phyloP scores from a whole-genome alignment of 2,113 vertebrate species.

The Grus americana region DNA sequence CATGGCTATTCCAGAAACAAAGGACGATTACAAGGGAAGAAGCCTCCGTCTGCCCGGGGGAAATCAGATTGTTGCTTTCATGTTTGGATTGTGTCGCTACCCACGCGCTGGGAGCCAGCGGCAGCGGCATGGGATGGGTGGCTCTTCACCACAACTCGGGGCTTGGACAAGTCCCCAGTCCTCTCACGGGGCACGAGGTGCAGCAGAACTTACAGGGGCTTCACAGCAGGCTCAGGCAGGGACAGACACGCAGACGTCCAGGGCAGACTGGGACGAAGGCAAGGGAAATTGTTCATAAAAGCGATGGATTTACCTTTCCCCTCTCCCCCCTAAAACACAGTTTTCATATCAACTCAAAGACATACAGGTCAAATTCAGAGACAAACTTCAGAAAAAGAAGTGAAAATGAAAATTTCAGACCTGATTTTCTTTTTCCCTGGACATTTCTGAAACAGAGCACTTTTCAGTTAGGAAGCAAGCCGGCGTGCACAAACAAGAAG shows the following conservation, averaged over 20 bases:
- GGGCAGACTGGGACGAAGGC: neutral
- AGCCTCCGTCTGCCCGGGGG: neutral
- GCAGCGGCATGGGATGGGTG: neutral
- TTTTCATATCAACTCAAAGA: neutral
- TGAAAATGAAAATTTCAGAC: neutral
- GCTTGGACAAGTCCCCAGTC: neutral
- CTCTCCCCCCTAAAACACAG: neutral
- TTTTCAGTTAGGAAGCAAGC: neutral
- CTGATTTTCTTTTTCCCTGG: neutral
- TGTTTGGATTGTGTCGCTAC: neutral
- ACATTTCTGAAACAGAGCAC: neutral
- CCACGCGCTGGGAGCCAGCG: accelerated
- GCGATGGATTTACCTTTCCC: neutral
- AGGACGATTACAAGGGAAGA: neutral
- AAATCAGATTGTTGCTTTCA: neutral
- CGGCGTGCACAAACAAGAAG: neutral
- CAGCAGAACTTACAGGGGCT: neutral
- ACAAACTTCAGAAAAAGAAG: neutral
- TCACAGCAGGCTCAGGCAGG: neutral
- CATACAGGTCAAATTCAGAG: neutral
- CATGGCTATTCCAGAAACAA: neutral
- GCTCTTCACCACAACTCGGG: neutral
- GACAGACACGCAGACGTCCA: neutral
- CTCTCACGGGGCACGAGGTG: accelerated
- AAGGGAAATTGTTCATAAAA: neutral